These are phyloP conservation scores for Apeira syringaria DNA, from an alignment of 2,888 invertebrate species.

Conservation along the genomic window DNA sequence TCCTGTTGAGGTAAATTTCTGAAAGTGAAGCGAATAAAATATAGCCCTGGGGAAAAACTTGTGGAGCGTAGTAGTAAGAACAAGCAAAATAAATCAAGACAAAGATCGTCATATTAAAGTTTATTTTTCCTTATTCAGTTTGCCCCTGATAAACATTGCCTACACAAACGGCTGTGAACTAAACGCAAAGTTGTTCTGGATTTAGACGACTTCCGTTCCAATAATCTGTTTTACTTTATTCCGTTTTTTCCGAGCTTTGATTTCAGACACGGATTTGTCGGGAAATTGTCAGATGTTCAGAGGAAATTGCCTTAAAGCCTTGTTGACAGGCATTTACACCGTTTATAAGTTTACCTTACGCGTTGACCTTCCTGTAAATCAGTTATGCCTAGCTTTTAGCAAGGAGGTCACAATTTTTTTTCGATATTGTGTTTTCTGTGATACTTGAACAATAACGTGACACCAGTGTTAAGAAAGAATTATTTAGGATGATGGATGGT, in stretches of 20 bases:
- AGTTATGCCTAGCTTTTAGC: background rate
- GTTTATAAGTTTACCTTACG: constrained; percentile 20
- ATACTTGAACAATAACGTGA: too few species aligned
- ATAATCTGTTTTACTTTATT: constrained; percentile 34
- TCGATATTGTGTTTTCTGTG: too few species aligned
- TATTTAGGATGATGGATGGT: too few species aligned
- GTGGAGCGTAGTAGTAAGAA: too few species aligned
- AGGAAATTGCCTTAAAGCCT: constrained; percentile 55
- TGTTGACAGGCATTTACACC: constrained; percentile 45
- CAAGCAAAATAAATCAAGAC: too few species aligned
- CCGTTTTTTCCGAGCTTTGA: constrained; percentile 40
- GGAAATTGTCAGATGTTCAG: constrained; percentile 59
- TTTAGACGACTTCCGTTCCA: constrained; percentile 21
- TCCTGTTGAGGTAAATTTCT: too few species aligned
- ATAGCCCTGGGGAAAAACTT: too few species aligned
- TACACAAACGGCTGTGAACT: constrained; percentile 14
- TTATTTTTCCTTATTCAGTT: background rate
- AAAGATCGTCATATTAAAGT: too few species aligned
- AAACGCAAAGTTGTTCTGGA: constrained; percentile 18
- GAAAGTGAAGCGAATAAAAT: too few species aligned
- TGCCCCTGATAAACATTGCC: background rate
- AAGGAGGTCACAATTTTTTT: too few species aligned
- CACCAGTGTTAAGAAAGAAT: too few species aligned
- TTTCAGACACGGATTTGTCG: constrained; percentile 41
- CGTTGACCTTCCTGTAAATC: constrained; percentile 1